Evolutionary conservation across 1,140 invertebrate species (phyloP), one percentile per base, ranked within the genome.

Genomic region (Riptortus pedestris): DNA sequence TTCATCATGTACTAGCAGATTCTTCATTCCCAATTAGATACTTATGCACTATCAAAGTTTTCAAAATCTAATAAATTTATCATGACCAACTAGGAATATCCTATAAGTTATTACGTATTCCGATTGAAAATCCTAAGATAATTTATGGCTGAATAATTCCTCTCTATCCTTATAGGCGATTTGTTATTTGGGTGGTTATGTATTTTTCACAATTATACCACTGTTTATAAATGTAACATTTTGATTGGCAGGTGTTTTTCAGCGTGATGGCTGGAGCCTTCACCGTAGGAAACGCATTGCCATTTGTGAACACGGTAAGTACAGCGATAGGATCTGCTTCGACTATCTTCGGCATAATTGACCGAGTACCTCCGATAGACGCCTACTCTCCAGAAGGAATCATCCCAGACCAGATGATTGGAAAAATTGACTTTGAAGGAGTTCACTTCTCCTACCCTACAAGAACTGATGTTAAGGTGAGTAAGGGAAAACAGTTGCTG

Each of bases 371-470:
- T 0, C 74, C 77, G 31, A 92, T 93, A 38, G 85, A 92, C 74
- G 81, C 84, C 1, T 75, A 82, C 31, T 77, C 79, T 2, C 74
- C 79, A 1, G 72, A 74, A 20, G 90, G 90, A 18, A 72, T 78
- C n/a, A 81, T 80, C 52, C 80, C 82, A 1, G 78, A 81, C 0
- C 75, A 76, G 52, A 75, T 88, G 45, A 73, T 74, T 11, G 88
- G 89, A 0, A 78, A 85, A 69, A 85, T 95, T 29, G 74, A 80
- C 65, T 88, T 94, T 69, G 79, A 82, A 59, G 80, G 89, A 70
- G 79, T 93, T 1, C 77, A 80, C 67, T 91, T 91, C 71, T 78
- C 80, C 12, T 96, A 95, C 75, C 91, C 92, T 2, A 84, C 88
- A 0, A 77, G 91, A 65, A 77, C 81, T 20, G 84, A 89, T 71